A percentile compares a stretch with the other conserved stretches of the same genome.
These are phyloP conservation scores for Falco punctatus DNA, from an alignment of 2,113 vertebrate species.

Conservation along the genomic window DNA sequence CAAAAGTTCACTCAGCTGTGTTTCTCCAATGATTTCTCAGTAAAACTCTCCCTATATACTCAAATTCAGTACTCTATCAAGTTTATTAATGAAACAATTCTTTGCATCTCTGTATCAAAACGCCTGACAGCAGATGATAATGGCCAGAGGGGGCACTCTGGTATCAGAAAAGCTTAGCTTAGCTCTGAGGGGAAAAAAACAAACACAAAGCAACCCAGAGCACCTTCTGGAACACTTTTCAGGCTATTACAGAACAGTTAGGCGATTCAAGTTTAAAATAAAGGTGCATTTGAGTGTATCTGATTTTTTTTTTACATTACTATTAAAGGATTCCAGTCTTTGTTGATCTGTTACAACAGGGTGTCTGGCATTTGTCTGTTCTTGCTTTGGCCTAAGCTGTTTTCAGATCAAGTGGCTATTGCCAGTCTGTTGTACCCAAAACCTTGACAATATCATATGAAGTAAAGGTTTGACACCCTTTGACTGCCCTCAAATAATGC, in stretches of 20 bases:
- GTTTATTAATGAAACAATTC: not conserved
- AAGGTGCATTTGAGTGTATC: not conserved
- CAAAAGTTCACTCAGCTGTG: not conserved
- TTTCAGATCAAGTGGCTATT: not conserved
- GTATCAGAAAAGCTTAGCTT: not conserved
- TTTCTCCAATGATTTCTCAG: not conserved
- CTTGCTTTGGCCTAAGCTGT: not conserved
- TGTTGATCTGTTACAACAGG: not conserved
- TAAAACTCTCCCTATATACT: not conserved
- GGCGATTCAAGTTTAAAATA: not conserved
- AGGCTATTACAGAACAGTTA: not conserved
- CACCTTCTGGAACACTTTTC: not conserved
- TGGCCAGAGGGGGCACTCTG: not conserved
- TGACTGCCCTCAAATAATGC: not conserved
- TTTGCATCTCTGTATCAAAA: not conserved
- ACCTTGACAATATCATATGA: not conserved
- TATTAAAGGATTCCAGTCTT: not conserved
- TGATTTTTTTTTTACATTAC: not conserved
- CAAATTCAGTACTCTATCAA: not conserved
- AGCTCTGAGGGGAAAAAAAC: fast-evolving
- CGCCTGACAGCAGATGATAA: not conserved
- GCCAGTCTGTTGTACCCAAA: not conserved
- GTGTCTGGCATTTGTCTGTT: not conserved
- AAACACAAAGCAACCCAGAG: not conserved
- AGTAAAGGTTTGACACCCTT: not conserved